Conservation (phyloP, 23 tunicate species). For the Diplosoma virens region DNA sequence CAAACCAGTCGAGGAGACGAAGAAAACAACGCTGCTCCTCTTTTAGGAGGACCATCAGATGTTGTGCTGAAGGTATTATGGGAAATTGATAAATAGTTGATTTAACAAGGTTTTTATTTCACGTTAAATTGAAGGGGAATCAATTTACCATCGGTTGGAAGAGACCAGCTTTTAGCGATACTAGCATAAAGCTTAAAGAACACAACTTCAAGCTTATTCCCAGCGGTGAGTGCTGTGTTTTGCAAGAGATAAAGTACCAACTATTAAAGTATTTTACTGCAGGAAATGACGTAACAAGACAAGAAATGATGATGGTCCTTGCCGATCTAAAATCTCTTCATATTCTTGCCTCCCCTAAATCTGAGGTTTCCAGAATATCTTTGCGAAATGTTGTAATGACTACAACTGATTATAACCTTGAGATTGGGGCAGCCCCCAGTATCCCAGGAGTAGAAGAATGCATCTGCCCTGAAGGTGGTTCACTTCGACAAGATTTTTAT, state of each 20-base stretch:
- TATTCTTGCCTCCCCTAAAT: slow-evolving; percentile 58
- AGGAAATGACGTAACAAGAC: slow-evolving; percentile 60
- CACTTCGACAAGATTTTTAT: no score
- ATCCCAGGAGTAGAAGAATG: slow-evolving; percentile 87
- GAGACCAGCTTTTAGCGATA: slow-evolving; percentile 17
- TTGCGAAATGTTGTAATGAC: slow-evolving; percentile 62
- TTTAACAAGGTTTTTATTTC: not conserved
- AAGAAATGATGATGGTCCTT: slow-evolving; percentile 90
- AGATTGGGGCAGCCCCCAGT: slow-evolving; percentile 55
- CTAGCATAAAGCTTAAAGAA: slow-evolving; percentile 40
- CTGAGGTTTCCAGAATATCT: slow-evolving; percentile 24
- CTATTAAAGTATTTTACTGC: no score
- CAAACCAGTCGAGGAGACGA: slow-evolving; percentile 57
- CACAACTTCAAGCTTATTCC: slow-evolving; percentile 51
- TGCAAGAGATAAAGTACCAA: no score
- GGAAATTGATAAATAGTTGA: no score
- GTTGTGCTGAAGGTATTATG: slow-evolving; percentile 69
- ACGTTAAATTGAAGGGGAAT: slow-evolving; percentile 44
- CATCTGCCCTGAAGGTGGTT: slow-evolving; percentile 68
- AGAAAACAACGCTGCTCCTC: not conserved
- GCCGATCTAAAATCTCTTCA: slow-evolving; percentile 37
- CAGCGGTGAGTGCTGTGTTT: slow-evolving; percentile 48
- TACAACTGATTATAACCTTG: slow-evolving; percentile 75
- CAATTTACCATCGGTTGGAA: slow-evolving; percentile 56
- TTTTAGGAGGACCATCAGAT: slow-evolving; percentile 36